Percentiles rank a stretch among this genome's conserved stretches.
Conservation (phyloP, 2,113 vertebrate species). For the Hypomesus transpacificus region DNA sequence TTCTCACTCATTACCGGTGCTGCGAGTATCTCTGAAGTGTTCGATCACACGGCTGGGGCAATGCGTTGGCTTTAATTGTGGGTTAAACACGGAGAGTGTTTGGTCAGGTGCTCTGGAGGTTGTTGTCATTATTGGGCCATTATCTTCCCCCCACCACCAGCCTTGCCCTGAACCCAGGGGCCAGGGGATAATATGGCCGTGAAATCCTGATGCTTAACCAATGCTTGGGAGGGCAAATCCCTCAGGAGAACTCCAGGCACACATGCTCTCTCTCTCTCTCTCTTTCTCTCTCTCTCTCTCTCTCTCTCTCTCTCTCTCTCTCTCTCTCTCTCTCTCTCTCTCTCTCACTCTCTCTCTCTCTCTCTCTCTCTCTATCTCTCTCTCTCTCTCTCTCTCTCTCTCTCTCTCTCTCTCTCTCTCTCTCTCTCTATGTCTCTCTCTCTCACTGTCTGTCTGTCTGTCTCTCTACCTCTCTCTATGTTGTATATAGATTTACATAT, state of each 20-base stretch:
- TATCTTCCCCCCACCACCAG: not conserved
- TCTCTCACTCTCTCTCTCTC: too few relatives aligned
- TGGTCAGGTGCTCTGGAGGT: not conserved
- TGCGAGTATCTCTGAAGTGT: too few relatives aligned
- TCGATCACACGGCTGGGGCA: too few relatives aligned
- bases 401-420: not conserved
- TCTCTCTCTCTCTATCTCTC: not conserved
- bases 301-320: not conserved
- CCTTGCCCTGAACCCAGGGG: conserved; percentile 7
- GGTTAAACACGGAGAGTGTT: not conserved
- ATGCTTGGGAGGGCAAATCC: conserved; percentile 13
- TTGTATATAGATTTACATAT: not conserved
- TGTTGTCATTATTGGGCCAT: not conserved
- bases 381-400: not conserved
- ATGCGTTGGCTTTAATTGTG: not conserved
- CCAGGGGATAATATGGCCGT: conserved; percentile 20
- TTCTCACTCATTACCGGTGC: too few relatives aligned
- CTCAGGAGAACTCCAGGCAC: not conserved
- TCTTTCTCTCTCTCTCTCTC: not conserved
- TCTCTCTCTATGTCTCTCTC: not conserved
- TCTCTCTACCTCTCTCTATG: not conserved
- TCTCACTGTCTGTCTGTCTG: not conserved
- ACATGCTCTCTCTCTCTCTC: not conserved
- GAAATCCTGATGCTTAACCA: conserved; percentile 27
- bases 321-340: not conserved